Base-by-base conservation (phyloP, 2,113 vertebrate species). In the Rhynchomys soricoides region DNA sequence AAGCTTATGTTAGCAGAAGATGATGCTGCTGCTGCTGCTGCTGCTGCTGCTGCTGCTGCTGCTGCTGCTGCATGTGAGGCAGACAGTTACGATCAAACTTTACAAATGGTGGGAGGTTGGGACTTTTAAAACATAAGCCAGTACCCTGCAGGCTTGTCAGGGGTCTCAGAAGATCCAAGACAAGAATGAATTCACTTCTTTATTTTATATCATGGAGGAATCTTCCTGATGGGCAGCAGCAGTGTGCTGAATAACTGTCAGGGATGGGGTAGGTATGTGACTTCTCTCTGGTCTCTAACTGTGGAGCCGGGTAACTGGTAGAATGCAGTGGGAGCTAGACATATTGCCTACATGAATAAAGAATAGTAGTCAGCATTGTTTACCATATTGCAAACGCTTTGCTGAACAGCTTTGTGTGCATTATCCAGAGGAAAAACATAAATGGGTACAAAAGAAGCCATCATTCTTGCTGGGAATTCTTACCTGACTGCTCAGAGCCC, bases 11-110 rank as follows among this genome's bases (percentile, higher is more conserved):
- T 50, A n/a, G 29, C 7, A 1, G 34, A 50, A 64, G 70, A 10
- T 7, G 7, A 21, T 0, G 10, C 12, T 6, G 17, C 9, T 4
- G 3, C 55, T n/a, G n/a, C n/a, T n/a, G n/a, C n/a, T n/a, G n/a
- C n/a, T n/a, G n/a, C n/a, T n/a, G n/a, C n/a, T n/a, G n/a, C n/a
- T n/a, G n/a, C n/a, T n/a, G n/a, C n/a, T n/a, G n/a, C n/a, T n/a
- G n/a, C n/a, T 0, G 10, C 12, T 6, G 17, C 9, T 4, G 3
- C 55, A 24, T 66, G 11, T 26, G 4, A 24, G 26, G 34, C n/a
- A 26, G 2, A 26, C 37, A 15, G 29, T 66, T 8, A 4, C 12
- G 19, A 37, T 15, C 24, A 7, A 15, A 15, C 7, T 22, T 16
- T 43, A 40, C 50, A 48, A 13, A 22, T 17, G 7, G 8, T 12